These are phyloP conservation scores for Yponomeuta cagnagella DNA, from an alignment of 2,888 invertebrate species.

Conservation along the genomic window DNA sequence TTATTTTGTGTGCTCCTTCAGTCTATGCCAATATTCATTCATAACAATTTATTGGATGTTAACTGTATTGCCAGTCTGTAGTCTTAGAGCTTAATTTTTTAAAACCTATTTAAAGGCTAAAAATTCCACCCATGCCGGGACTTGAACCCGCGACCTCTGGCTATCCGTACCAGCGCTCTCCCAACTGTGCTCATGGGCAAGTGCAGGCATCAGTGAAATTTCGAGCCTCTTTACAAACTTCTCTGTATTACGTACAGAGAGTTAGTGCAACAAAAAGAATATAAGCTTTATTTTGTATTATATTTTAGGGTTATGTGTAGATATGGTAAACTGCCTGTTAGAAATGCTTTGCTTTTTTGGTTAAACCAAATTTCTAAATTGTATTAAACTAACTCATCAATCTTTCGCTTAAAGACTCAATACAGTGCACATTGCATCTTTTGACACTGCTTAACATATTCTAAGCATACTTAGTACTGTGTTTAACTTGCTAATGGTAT, in stretches of 20 bases:
- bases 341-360: background rate
- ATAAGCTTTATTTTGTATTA: background rate
- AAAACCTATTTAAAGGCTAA: no score
- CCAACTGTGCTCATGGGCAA: no score
- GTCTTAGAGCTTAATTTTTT: background rate
- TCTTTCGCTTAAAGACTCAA: background rate
- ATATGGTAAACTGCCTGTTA: background rate
- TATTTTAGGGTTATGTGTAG: background rate
- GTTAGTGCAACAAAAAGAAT: no score
- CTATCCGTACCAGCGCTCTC: no score
- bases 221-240: no score
- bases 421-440: background rate
- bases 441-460: background rate
- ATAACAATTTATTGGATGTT: slow-evolving; percentile 24
- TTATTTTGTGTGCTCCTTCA: slow-evolving; percentile 16
- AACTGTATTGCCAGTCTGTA: no score
- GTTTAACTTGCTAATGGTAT: background rate
- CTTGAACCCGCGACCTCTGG: no score
- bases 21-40: slow-evolving; percentile 57
- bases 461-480: background rate
- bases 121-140: no score
- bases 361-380: background rate
- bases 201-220: no score
- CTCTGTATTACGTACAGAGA: no score
- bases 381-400: no score